A percentile compares a stretch with the other conserved stretches of the same genome.
These are phyloP conservation scores for Stichopus horrens DNA, from an alignment of 53 echinoderm and acorn worm genomes.

Conservation along the genomic window DNA sequence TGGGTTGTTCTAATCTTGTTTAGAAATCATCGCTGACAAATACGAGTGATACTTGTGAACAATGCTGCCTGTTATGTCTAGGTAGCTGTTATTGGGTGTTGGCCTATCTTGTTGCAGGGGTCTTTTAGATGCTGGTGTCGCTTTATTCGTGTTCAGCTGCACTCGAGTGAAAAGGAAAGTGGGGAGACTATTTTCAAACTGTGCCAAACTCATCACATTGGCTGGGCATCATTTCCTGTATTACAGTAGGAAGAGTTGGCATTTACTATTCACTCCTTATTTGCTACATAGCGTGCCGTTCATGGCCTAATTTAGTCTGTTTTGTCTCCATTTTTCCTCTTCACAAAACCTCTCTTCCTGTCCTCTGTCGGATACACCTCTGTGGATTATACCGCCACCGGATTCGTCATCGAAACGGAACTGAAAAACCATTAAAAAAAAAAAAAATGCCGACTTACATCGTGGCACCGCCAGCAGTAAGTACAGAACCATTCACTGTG, in stretches of 20 bases:
- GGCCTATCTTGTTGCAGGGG: slow-evolving; percentile 3
- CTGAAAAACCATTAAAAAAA: neutral
- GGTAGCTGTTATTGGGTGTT: slow-evolving; percentile 11
- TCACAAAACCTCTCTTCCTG: neutral
- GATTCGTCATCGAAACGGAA: neutral
- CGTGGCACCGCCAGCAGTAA: slow-evolving; percentile 32
- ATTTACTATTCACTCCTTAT: neutral
- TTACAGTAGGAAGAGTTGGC: neutral
- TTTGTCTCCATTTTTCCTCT: neutral
- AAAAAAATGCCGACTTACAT: slow-evolving; percentile 22
- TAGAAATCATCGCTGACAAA: slow-evolving; percentile 14
- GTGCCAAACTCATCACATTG: neutral
- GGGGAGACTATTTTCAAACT: neutral
- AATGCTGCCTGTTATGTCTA: neutral
- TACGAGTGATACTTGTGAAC: neutral
- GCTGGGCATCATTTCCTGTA: slow-evolving; percentile 15
- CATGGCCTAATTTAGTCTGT: neutral
- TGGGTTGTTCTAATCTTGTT: slow-evolving; percentile 32
- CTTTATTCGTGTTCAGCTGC: neutral
- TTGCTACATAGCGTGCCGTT: neutral
- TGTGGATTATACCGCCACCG: slow-evolving; percentile 27
- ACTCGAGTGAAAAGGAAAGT: neutral
- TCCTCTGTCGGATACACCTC: neutral
- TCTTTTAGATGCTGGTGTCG: neutral
- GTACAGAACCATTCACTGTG: neutral